Percentiles rank a stretch among this genome's conserved stretches.
Evolutionary conservation across 2,113 vertebrate species (phyloP).

Genomic region (Aspidoscelis tigris): DNA sequence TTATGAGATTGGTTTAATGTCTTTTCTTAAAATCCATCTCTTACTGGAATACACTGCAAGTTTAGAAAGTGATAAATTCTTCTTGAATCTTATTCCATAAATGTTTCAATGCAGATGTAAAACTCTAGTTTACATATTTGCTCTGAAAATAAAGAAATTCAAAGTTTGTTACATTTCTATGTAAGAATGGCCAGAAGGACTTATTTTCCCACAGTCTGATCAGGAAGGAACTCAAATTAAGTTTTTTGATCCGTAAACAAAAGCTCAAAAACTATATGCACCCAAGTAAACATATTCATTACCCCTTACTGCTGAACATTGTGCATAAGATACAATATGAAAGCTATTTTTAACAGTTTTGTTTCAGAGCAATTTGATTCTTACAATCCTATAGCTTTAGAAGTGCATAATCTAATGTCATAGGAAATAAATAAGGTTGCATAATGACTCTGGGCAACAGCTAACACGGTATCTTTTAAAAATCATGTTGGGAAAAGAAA

Average conservation of each 20-base stretch:
- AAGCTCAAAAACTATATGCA: neutral
- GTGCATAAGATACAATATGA: neutral
- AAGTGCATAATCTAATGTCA: slow-evolving; percentile 67
- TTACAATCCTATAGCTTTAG: slow-evolving; percentile 60
- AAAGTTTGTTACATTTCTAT: neutral
- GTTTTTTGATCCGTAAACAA: neutral
- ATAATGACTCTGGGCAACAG: slow-evolving; percentile 48
- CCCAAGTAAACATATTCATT: neutral
- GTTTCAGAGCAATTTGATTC: neutral
- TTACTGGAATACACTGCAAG: neutral
- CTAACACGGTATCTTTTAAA: neutral
- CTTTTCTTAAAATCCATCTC: neutral
- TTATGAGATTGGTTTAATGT: neutral
- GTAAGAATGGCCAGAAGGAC: neutral
- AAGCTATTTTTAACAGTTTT: slow-evolving; percentile 18
- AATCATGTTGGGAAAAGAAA: neutral
- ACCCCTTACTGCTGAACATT: neutral
- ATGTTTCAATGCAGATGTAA: slow-evolving; percentile 24
- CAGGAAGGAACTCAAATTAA: neutral
- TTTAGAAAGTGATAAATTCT: too few relatives aligned
- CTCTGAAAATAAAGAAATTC: neutral
- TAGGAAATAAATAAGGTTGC: slow-evolving; percentile 56
- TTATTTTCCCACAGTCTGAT: neutral
- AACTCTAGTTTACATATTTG: slow-evolving; percentile 19
- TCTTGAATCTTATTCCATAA: neutral